Evolutionary conservation across 2,113 vertebrate genomes (phyloP).

Genomic region (Melanerpes aurifrons): DNA sequence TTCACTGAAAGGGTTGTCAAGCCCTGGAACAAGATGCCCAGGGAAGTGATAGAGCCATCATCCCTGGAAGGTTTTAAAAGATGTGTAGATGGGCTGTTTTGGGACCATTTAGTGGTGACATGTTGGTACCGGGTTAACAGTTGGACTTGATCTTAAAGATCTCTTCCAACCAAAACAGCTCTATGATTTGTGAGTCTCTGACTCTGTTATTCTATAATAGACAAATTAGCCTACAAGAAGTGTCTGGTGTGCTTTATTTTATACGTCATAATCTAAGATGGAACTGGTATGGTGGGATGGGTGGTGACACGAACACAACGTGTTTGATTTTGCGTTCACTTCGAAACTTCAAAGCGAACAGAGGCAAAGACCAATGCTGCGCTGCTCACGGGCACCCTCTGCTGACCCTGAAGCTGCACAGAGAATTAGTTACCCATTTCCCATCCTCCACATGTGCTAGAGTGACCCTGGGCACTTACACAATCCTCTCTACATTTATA

Average conservation of each 20-base stretch:
- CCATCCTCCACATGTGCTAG: neutral
- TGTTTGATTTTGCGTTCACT: neutral
- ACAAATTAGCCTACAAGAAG: neutral
- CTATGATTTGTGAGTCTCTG: no score
- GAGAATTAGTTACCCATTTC: neutral
- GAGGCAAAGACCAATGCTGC: fast-evolving
- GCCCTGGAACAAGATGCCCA: no score
- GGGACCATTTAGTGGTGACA: no score
- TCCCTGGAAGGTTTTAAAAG: no score
- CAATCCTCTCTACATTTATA: neutral
- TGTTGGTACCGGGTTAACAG: no score
- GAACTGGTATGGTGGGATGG: neutral
- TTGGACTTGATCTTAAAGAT: no score
- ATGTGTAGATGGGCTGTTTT: no score
- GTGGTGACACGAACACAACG: neutral
- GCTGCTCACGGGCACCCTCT: constrained; percentile 56
- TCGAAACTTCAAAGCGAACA: neutral
- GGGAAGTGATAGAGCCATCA: no score
- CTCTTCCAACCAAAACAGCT: no score
- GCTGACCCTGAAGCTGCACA: neutral
- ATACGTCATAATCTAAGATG: neutral
- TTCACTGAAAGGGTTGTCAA: no score
- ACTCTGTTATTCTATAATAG: neutral
- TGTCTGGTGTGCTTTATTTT: neutral
- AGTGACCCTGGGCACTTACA: neutral